These are phyloP conservation scores for Dasypus novemcinctus DNA, from an alignment of 2,113 vertebrate genomes.

Conservation along the genomic window DNA sequence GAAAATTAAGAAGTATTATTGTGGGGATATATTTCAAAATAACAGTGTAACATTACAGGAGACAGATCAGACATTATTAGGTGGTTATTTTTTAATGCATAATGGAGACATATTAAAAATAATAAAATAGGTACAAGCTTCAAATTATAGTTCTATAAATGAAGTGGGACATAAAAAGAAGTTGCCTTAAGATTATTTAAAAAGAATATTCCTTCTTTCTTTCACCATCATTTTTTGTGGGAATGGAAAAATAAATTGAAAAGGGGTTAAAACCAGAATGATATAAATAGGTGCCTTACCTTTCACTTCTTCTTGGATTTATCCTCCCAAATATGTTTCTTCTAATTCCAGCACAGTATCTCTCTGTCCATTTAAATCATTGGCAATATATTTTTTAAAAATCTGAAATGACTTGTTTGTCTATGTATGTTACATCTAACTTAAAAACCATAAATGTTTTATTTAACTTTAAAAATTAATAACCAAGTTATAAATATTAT, in stretches of 20 bases:
- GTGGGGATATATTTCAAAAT: not conserved
- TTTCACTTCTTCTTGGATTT: not conserved
- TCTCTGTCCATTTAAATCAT: not conserved
- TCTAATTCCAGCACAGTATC: not conserved
- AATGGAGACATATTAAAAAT: not conserved
- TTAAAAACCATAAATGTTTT: not conserved
- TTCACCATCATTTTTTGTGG: not conserved
- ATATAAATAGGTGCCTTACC: not conserved
- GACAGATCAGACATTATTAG: not conserved
- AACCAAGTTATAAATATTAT: not conserved
- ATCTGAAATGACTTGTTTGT: not conserved
- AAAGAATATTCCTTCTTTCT: not conserved
- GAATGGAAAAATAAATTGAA: not conserved
- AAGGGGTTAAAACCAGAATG: not conserved
- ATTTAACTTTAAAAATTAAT: not conserved
- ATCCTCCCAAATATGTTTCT: not conserved
- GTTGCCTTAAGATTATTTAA: conserved; percentile 4
- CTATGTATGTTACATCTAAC: not conserved
- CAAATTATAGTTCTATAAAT: not conserved
- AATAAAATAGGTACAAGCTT: not conserved
- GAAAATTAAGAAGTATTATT: not conserved
- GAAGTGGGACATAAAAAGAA: not conserved
- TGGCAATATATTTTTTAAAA: not conserved
- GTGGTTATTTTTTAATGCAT: not conserved
- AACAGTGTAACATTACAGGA: not conserved